Evolutionary conservation across 2,888 invertebrate genomes (phyloP).

Genomic region (Alentia gelatinosa): DNA sequence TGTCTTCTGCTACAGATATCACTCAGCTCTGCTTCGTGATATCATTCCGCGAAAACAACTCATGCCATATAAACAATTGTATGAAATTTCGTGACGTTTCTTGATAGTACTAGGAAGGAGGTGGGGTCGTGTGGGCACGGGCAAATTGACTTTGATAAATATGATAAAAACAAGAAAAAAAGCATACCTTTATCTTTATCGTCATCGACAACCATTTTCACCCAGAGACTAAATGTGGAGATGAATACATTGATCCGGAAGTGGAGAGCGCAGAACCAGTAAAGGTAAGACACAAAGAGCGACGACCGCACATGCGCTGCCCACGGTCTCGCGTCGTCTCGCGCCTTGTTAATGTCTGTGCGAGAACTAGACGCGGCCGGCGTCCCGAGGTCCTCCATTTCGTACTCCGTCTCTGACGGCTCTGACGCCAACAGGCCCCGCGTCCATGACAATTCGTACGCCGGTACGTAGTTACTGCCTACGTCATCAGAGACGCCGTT

Average conservation of each 20-base stretch:
- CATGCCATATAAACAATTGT: no score
- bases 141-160: no score
- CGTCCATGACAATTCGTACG: conserved; percentile 29
- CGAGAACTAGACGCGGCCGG: background rate
- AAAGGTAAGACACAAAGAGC: background rate
- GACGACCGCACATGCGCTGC: background rate
- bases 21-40: no score
- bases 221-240: conserved; percentile 37
- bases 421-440: conserved; percentile 15
- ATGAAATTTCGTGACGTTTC: no score
- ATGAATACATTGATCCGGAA: conserved; percentile 17
- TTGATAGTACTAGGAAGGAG: no score
- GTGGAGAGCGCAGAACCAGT: conserved; percentile 35
- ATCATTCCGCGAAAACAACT: no score
- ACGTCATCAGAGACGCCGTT: background rate
- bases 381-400: background rate
- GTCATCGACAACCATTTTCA: background rate
- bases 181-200: background rate
- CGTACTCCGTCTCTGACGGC: background rate
- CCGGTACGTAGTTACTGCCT: background rate
- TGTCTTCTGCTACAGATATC: no score
- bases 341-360: background rate
- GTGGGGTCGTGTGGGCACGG: no score
- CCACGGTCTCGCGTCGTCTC: background rate
- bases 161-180: no score